Evolutionary conservation across 92 coral and sea anemone genomes (phyloP), one percentile per base, ranked within the genome.

Genomic region (Phenganax subtilis): DNA sequence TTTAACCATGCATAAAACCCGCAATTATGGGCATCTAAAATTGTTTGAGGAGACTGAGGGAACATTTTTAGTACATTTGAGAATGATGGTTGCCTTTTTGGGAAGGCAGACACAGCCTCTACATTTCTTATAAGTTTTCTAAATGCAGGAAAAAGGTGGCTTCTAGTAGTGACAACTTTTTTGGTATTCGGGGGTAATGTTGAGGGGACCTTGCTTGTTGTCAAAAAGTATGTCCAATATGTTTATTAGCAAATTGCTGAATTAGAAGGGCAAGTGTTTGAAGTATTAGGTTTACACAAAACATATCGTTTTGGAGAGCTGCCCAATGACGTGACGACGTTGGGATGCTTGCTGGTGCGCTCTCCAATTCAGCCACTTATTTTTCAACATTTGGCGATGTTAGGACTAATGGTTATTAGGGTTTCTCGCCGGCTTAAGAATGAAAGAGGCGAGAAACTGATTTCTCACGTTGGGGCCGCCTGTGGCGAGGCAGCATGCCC

Each of bases 281-380:
- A 88, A 88, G 88, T 86, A 12, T 25, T 74, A 81, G 96, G 92
- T 85, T 75, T 91, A 25, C 87, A 88, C 69, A 83, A 85, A 9
- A 74, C 86, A 51, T 91, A 88, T 80, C 84, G 72, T 7, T 89
- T 89, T 80, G 55, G 82, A 70, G 92, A 87, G 52, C 74, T 88
- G 4, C 91, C 90, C 9, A 88, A 86, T 80, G 96, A 91, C 51
- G 86, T 91, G 96, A 91, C 88, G 66, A 88, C 88, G 91, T 57
- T 90, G 68, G 94, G 0, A 90, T 90, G 94, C 88, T 90, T 61
- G 96, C 90, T 16, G 96, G 92, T 47, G 89, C 89, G 76, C 80
- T 88, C 7, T 29, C 80, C 27, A 91, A 91, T 87, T 28, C 89
- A 0, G 89, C 96, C n/a, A 89, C 86, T 9, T 91, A 74, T 71